phyloP scores from a whole-genome alignment of 2,113 vertebrate genomes.

The human region GRCh38 chr7:40279501-40280000 shows the following conservation, averaged over 20 bases:
- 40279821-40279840: slow-evolving; percentile 31
- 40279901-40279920: slow-evolving; percentile 53
- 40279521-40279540: background rate
- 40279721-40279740: slow-evolving; percentile 38
- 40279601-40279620: slow-evolving; percentile 12
- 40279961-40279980: slow-evolving; percentile 30
- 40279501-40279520: background rate
- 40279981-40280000: slow-evolving; percentile 46
- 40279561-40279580: slow-evolving; percentile 12
- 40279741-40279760: slow-evolving; percentile 19
- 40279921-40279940: slow-evolving; percentile 4
- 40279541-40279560: slow-evolving; percentile 4
- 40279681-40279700: slow-evolving; percentile 23
- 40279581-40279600: slow-evolving; percentile 37
- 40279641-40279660: slow-evolving; percentile 32
- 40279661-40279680: slow-evolving; percentile 54
- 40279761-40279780: slow-evolving; percentile 35
- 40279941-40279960: slow-evolving; percentile 27
- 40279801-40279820: slow-evolving; percentile 56
- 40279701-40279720: slow-evolving; percentile 39
- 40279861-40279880: slow-evolving; percentile 5
- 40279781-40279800: slow-evolving; percentile 28
- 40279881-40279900: background rate
- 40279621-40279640: slow-evolving; percentile 33
- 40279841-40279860: background rate